phyloP scores from a whole-genome alignment of 2,888 invertebrate species.

The Arrhopalites spinosus region DNA sequence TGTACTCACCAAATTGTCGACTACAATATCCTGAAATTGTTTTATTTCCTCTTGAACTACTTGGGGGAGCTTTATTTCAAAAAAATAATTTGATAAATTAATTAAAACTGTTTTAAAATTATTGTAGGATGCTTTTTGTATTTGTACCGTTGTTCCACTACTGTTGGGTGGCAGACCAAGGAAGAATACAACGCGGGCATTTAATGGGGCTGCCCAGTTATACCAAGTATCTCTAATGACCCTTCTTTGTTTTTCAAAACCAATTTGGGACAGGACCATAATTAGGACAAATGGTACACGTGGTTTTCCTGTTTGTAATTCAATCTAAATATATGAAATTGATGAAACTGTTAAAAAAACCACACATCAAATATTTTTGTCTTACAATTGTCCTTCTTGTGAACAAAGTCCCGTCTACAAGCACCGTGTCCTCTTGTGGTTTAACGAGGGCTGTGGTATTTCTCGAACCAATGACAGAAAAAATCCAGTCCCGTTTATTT shows the following conservation, averaged over 20 bases:
- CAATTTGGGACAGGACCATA: slow-evolving; percentile 18
- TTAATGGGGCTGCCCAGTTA: background rate
- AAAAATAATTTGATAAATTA: no score
- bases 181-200: slow-evolving; percentile 18
- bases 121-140: no score
- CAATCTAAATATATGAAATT: no score
- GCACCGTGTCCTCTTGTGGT: background rate
- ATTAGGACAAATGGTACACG: slow-evolving; percentile 8
- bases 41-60: background rate
- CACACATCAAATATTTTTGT: background rate
- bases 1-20: background rate
- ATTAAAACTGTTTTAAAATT: no score
- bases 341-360: no score
- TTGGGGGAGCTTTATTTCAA: background rate
- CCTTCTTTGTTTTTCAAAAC: background rate
- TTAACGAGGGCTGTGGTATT: background rate
- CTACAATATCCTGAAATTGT: background rate
- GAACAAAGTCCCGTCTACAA: background rate
- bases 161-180: background rate
- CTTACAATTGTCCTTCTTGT: background rate
- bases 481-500: background rate
- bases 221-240: slow-evolving; percentile 21
- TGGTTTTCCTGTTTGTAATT: no score
- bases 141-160: no score
- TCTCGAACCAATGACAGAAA: background rate